Evolutionary conservation across 1,140 invertebrate species (phyloP).

Genomic region (Meloidogyne exigua): DNA sequence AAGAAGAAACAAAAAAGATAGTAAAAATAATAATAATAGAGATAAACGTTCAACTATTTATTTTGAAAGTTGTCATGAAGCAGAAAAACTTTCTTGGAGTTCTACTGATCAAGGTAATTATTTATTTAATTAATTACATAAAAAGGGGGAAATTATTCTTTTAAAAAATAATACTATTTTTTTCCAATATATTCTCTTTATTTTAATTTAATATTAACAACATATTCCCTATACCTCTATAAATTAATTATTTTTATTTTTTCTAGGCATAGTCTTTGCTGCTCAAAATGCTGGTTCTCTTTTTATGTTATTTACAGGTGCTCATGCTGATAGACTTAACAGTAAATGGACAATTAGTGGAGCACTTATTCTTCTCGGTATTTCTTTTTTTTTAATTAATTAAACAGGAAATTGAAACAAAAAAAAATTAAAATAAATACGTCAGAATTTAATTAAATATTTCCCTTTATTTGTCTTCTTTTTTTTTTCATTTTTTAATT

Average conservation of each 20-base stretch:
- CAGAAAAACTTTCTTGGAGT: conserved; percentile 47
- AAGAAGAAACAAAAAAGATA: not conserved
- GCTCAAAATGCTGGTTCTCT: conserved; percentile 58
- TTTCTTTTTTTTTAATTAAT: not conserved
- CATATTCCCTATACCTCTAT: no score
- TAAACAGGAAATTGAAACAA: not conserved
- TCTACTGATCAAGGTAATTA: conserved; percentile 51
- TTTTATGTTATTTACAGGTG: conserved; percentile 57
- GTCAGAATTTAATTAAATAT: not conserved
- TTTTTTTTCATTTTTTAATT: not conserved
- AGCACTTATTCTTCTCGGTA: conserved; percentile 43
- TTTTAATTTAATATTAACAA: not conserved
- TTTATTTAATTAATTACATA: no score
- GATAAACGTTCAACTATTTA: conserved; percentile 2
- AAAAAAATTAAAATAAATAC: not conserved
- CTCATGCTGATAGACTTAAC: conserved; percentile 58
- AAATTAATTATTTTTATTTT: not conserved
- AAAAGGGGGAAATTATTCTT: no score
- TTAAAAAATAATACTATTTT: no score
- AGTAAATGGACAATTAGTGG: conserved; percentile 59
- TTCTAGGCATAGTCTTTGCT: conserved; percentile 57
- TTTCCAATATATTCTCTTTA: not conserved
- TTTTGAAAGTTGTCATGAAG: conserved; percentile 46
- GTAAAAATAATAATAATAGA: not conserved
- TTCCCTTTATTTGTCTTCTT: not conserved